Conservation (phyloP, 1,140 invertebrate species). For the Hormaphis cornu region DNA sequence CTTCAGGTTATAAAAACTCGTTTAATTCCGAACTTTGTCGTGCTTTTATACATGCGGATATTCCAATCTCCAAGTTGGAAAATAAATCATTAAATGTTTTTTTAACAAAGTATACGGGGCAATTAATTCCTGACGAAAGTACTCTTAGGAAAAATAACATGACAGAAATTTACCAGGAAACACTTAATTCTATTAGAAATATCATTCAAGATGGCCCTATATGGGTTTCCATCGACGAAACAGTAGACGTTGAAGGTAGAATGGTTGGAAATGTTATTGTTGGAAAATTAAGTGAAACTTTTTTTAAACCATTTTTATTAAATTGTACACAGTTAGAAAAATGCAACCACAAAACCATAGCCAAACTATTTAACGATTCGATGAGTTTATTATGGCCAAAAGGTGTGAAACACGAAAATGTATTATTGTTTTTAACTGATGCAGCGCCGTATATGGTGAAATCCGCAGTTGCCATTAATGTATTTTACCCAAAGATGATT, state of each 20-base stretch:
- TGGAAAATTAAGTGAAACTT: too few species aligned
- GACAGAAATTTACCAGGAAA: neutral
- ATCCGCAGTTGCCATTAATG: neutral
- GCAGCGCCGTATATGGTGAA: neutral
- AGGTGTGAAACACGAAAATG: neutral
- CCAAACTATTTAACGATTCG: neutral
- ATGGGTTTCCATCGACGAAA: neutral
- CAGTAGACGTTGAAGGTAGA: neutral
- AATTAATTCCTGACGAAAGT: neutral
- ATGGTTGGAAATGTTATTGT: too few species aligned
- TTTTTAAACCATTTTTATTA: too few species aligned
- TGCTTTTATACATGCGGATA: too few species aligned
- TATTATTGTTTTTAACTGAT: neutral
- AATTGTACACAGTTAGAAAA: neutral
- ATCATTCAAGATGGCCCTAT: neutral
- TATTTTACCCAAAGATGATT: slow-evolving; percentile 33
- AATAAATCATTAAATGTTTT: neutral
- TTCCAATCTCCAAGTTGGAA: neutral
- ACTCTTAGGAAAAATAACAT: neutral
- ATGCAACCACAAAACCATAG: neutral
- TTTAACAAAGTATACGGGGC: neutral
- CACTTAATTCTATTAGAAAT: neutral
- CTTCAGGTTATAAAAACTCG: too few species aligned
- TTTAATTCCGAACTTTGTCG: too few species aligned
- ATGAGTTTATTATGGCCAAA: neutral